A percentile compares a stretch with the other conserved stretches of the same genome.
Evolutionary conservation across 2,797 vertebrate species (phyloP).

Genomic region (Alosa sapidissima): DNA sequence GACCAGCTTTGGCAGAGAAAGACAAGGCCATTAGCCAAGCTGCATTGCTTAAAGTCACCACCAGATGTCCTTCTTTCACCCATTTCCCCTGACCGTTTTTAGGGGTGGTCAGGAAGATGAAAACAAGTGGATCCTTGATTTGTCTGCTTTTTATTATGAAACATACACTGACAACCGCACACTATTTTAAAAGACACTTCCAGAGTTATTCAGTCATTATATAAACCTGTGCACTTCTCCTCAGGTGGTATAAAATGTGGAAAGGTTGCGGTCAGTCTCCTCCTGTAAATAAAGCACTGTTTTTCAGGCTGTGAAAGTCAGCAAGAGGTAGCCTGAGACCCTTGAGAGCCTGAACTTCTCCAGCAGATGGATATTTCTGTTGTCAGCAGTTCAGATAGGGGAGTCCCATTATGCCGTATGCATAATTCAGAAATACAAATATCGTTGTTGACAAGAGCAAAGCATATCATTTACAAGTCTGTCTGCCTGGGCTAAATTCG

Average conservation of each 20-base stretch:
- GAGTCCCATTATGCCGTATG: constrained; percentile 53
- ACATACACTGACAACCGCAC: constrained; percentile 15
- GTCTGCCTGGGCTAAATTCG: constrained; percentile 52
- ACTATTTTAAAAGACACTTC: not conserved
- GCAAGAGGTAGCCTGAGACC: constrained; percentile 40
- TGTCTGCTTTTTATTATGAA: not conserved
- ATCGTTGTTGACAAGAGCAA: constrained; percentile 57
- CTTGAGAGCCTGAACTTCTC: constrained; percentile 45
- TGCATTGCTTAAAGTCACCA: constrained; percentile 33
- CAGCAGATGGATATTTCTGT: constrained; percentile 55
- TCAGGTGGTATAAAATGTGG: not conserved
- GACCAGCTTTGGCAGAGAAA: not conserved
- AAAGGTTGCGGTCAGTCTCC: not conserved
- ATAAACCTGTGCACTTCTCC: not conserved
- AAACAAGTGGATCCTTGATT: not conserved
- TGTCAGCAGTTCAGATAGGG: constrained; percentile 55
- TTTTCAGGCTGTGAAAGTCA: constrained; percentile 29
- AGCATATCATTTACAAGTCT: constrained; percentile 56
- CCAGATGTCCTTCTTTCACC: constrained; percentile 58
- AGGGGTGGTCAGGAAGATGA: constrained; percentile 2
- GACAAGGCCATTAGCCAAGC: not conserved
- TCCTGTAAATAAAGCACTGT: constrained; percentile 34
- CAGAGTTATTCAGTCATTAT: not conserved
- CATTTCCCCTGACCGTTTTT: not conserved
- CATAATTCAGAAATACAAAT: constrained; percentile 62